These are phyloP conservation scores for Andricus curvator DNA, from an alignment of 2,888 invertebrate genomes.

Conservation along the genomic window DNA sequence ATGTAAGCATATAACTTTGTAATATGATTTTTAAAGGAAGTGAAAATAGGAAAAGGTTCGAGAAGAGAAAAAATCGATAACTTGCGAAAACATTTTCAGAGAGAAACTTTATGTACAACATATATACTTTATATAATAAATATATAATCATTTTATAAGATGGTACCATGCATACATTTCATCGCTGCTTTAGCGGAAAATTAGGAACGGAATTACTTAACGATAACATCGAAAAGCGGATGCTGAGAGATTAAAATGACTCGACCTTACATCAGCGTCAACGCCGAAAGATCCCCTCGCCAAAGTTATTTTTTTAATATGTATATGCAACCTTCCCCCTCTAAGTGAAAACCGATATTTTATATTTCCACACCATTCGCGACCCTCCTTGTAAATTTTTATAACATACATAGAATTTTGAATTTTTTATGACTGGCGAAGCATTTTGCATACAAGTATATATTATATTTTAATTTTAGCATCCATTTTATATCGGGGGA, in stretches of 20 bases:
- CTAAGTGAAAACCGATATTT: not conserved
- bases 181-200: slow-evolving; percentile 20
- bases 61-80: slow-evolving; percentile 32
- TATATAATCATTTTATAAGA: slow-evolving; percentile 61
- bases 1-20: not conserved
- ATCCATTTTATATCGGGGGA: not conserved
- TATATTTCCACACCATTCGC: not conserved
- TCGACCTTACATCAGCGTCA: slow-evolving; percentile 14
- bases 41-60: slow-evolving; percentile 37
- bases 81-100: slow-evolving; percentile 50
- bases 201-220: slow-evolving; percentile 11
- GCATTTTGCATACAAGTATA: not conserved
- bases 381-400: not conserved
- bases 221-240: slow-evolving; percentile 36
- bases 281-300: slow-evolving; percentile 29
- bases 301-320: not conserved
- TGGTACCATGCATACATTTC: slow-evolving; percentile 55
- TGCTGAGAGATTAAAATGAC: slow-evolving; percentile 35
- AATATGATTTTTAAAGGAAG: not conserved
- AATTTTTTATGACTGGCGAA: not conserved
- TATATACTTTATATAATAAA: slow-evolving; percentile 64
- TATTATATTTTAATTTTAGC: not conserved
- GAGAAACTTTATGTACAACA: slow-evolving; percentile 63
- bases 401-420: not conserved
- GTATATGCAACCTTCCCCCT: not conserved